Conservation (phyloP, 2,113 vertebrate genomes). For the Alosa alosa region DNA sequence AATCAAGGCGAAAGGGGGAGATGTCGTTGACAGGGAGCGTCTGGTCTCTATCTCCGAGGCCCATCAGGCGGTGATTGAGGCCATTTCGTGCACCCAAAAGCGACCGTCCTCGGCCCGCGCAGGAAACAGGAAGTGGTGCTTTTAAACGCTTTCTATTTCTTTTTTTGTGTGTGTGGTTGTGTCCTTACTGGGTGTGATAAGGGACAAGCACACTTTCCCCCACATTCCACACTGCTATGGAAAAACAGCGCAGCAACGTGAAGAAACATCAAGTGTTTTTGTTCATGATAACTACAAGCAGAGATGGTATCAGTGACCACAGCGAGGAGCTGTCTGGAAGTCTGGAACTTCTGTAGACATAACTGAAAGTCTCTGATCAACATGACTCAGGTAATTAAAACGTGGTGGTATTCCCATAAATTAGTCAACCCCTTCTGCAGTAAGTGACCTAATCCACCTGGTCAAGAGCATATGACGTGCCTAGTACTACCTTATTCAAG, state of each 20-base stretch:
- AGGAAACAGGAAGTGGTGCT: constrained; percentile 74
- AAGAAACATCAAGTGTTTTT: constrained; percentile 38
- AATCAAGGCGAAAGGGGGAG: constrained; percentile 42
- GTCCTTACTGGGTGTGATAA: constrained; percentile 65
- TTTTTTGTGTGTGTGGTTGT: constrained; percentile 42
- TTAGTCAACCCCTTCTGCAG: background rate
- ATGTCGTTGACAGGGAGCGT: constrained; percentile 34
- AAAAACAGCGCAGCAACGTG: constrained; percentile 25
- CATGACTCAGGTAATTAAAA: background rate
- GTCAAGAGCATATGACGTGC: background rate
- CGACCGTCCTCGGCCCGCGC: constrained; percentile 65
- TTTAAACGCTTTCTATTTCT: constrained; percentile 53
- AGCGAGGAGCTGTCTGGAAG: background rate
- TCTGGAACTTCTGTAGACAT: background rate
- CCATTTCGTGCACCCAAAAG: constrained; percentile 59
- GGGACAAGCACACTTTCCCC: constrained; percentile 55
- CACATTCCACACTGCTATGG: constrained; percentile 38
- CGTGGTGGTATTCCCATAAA: background rate
- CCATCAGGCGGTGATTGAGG: constrained; percentile 63
- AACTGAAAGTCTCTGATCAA: background rate
- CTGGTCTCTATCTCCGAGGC: constrained; percentile 52
- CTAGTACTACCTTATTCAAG: background rate
- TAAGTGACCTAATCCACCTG: background rate
- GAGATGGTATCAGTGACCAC: constrained; percentile 3
- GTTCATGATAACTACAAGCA: background rate